Conservation (phyloP, 2,113 vertebrate species). For the Otolemur garnettii region DNA sequence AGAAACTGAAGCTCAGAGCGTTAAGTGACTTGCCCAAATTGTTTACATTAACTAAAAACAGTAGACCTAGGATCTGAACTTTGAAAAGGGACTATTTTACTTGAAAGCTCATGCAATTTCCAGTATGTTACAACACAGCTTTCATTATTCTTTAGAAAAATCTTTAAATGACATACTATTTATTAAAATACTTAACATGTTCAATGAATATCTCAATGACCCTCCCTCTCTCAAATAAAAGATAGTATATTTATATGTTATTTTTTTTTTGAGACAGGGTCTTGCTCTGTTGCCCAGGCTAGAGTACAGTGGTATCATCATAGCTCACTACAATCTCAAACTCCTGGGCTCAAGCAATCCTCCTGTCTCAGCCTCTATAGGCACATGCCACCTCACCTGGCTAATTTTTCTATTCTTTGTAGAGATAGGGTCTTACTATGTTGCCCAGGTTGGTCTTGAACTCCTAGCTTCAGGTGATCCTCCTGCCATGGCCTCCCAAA, state of each 20-base stretch:
- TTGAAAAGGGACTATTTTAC: constrained; percentile 1
- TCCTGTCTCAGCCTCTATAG: too few relatives aligned
- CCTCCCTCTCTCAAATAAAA: constrained; percentile 39
- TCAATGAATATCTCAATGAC: constrained; percentile 14
- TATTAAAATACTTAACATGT: constrained; percentile 48
- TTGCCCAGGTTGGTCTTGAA: too few relatives aligned
- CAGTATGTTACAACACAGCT: neutral
- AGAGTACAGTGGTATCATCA: too few relatives aligned
- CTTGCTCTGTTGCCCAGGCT: too few relatives aligned
- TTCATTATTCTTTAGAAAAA: constrained; percentile 54
- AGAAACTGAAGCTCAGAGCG: neutral
- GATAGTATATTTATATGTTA: neutral
- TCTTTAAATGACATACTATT: constrained; percentile 48
- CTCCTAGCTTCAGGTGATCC: too few relatives aligned
- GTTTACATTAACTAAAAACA: constrained; percentile 2
- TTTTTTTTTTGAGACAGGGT: too few relatives aligned
- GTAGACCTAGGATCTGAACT: neutral
- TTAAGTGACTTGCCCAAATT: constrained; percentile 40
- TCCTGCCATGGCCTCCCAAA: too few relatives aligned
- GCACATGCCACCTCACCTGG: too few relatives aligned
- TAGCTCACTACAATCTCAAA: too few relatives aligned
- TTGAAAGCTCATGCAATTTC: constrained; percentile 37
- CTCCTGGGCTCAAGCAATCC: too few relatives aligned
- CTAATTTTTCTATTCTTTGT: too few relatives aligned
- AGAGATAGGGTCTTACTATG: too few relatives aligned